A percentile compares a stretch with the other conserved stretches of the same genome.
These are phyloP conservation scores for Pristionchus mayeri DNA, from an alignment of 2,888 invertebrate species.

Conservation along the genomic window DNA sequence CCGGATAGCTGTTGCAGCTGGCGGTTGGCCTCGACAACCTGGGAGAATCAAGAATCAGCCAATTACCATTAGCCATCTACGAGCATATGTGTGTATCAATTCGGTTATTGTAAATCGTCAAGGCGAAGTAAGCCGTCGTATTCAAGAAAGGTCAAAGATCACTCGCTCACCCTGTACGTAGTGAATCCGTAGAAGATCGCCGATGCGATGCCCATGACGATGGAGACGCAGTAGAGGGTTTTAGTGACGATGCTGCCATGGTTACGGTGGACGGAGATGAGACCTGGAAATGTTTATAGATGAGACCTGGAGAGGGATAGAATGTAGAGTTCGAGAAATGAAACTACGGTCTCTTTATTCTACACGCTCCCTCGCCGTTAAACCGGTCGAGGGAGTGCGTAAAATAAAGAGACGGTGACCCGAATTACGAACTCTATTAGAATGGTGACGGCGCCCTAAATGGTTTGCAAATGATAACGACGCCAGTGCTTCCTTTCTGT, in stretches of 20 bases:
- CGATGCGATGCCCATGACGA: conserved; percentile 70
- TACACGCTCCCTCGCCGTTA: no score
- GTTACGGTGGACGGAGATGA: conserved; percentile 72
- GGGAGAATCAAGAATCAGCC: conserved; percentile 24
- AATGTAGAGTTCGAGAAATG: neutral
- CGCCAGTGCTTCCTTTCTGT: neutral
- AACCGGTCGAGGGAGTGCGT: no score
- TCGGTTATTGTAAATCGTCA: neutral
- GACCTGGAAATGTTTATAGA: no score
- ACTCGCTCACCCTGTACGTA: conserved; percentile 65
- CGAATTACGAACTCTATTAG: no score
- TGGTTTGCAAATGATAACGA: neutral
- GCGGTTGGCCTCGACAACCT: conserved; percentile 63
- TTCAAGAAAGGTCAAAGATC: neutral
- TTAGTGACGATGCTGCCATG: conserved; percentile 76
- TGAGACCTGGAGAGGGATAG: neutral
- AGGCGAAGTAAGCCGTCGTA: neutral
- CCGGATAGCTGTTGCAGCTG: conserved; percentile 53
- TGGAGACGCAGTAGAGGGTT: conserved; percentile 70
- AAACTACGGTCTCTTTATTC: no score
- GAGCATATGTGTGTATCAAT: no score
- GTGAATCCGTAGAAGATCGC: conserved; percentile 76
- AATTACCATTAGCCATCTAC: neutral
- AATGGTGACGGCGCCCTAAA: no score
- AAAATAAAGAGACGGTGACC: no score